These are phyloP conservation scores for Drosophila nigritarsus DNA, from an alignment of 2,888 invertebrate genomes.

Conservation along the genomic window DNA sequence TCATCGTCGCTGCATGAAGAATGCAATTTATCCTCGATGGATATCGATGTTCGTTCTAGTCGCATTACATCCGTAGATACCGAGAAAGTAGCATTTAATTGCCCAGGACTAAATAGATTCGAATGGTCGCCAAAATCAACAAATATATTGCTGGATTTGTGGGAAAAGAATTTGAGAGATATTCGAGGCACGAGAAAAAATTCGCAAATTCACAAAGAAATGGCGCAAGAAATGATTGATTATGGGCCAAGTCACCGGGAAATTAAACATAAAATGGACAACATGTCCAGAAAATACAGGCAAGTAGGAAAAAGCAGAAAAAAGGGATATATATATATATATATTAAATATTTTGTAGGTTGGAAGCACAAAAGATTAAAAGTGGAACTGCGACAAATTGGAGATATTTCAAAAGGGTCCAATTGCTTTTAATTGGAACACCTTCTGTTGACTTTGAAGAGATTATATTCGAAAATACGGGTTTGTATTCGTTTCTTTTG, in stretches of 20 bases:
- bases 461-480: constrained; percentile 41
- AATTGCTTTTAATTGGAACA: constrained; percentile 41
- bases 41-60: background rate
- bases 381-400: constrained; percentile 46
- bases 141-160: constrained; percentile 51
- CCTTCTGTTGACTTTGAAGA: constrained; percentile 49
- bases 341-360: constrained; percentile 15
- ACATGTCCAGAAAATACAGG: constrained; percentile 61
- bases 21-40: background rate
- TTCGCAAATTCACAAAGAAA: constrained; percentile 39
- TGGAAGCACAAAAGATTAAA: constrained; percentile 41
- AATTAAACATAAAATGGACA: constrained; percentile 61
- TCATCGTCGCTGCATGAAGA: constrained; percentile 4
- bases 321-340: background rate
- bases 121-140: constrained; percentile 59
- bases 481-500: constrained; percentile 18
- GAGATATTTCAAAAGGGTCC: constrained; percentile 49
- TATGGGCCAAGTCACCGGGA: constrained; percentile 44
- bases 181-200: constrained; percentile 52
- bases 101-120: constrained; percentile 28
- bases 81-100: background rate
- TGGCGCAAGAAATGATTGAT: constrained; percentile 47
- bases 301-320: background rate
- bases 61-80: background rate
- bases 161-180: constrained; percentile 55